Evolutionary conservation across 2,888 invertebrate species (phyloP).

Genomic region (Esperia sulphurella): DNA sequence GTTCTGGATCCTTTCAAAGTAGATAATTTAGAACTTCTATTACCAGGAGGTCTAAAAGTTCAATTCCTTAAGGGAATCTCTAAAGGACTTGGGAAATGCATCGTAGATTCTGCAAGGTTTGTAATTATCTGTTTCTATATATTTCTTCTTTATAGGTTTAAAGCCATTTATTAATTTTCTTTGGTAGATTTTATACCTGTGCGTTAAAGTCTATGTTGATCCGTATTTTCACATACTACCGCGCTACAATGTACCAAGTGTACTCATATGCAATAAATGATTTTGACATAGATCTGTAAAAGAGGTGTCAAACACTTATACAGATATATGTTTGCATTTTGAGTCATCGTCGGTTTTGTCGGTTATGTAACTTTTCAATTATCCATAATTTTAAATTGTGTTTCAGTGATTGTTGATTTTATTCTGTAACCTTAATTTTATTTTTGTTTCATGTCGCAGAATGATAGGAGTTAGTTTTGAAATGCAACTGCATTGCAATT

Average conservation of each 20-base stretch:
- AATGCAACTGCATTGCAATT: slow-evolving; percentile 43
- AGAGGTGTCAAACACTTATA: too few species aligned
- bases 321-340: too few species aligned
- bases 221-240: too few species aligned
- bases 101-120: slow-evolving; percentile 44
- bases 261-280: too few species aligned
- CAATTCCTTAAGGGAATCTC: slow-evolving; percentile 41
- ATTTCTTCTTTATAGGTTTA: neutral
- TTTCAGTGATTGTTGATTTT: neutral
- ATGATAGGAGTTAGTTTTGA: slow-evolving; percentile 32
- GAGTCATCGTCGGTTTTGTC: too few species aligned
- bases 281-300: too few species aligned
- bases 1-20: slow-evolving; percentile 42
- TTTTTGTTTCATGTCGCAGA: slow-evolving; percentile 25
- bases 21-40: slow-evolving; percentile 29
- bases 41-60: slow-evolving; percentile 51
- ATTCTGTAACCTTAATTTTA: neutral
- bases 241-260: too few species aligned
- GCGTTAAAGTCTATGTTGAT: too few species aligned
- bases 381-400: neutral
- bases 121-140: slow-evolving; percentile 26
- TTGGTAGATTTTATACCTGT: too few species aligned
- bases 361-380: neutral
- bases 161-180: too few species aligned
- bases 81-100: slow-evolving; percentile 53